These are phyloP conservation scores for Scaptomyza flava DNA, from an alignment of 2,888 invertebrate genomes.

Conservation along the genomic window DNA sequence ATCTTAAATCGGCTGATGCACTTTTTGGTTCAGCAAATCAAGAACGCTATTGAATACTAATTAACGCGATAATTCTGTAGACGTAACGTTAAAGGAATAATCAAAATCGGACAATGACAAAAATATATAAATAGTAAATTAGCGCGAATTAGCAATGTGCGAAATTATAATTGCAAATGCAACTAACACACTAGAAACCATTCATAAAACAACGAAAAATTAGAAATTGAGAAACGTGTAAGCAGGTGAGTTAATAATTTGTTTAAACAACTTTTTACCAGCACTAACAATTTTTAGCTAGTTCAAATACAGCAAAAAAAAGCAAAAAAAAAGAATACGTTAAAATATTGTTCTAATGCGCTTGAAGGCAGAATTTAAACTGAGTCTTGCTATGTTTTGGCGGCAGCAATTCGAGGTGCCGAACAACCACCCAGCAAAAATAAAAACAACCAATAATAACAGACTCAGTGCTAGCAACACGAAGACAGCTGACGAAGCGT, in stretches of 20 bases:
- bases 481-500: conserved; percentile 38
- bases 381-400: conserved; percentile 78
- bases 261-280: conserved; percentile 14
- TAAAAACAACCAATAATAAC: conserved; percentile 8
- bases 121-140: conserved; percentile 8
- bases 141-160: conserved; percentile 19
- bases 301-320: conserved; percentile 14
- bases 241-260: conserved; percentile 9
- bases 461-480: conserved; percentile 26
- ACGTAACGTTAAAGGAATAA: background rate
- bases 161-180: conserved; percentile 53
- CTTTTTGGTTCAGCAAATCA: conserved; percentile 19
- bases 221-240: background rate
- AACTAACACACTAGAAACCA: conserved; percentile 4
- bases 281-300: conserved; percentile 7
- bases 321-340: background rate
- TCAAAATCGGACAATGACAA: conserved; percentile 3
- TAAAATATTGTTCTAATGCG: conserved; percentile 71
- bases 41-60: conserved; percentile 2
- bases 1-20: background rate
- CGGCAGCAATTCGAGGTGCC: conserved; percentile 50
- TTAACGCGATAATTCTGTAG: background rate
- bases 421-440: conserved; percentile 27
- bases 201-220: background rate
- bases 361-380: conserved; percentile 82